Conservation (phyloP, 2,888 invertebrate species). For the Ceramica pisi region DNA sequence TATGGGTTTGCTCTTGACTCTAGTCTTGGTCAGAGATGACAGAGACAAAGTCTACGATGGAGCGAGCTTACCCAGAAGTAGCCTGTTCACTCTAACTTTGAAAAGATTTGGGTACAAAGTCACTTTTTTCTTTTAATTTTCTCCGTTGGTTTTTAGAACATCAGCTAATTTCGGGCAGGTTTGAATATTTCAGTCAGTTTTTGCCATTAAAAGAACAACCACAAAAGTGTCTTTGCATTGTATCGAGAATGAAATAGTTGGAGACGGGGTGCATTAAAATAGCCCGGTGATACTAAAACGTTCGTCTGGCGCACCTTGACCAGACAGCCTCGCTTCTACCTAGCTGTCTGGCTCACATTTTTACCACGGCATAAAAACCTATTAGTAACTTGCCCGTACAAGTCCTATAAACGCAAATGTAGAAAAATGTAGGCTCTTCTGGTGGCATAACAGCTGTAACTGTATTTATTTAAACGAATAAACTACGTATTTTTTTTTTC, state of each 20-base stretch:
- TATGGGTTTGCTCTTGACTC: too few relatives aligned
- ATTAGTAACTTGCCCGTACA: background rate
- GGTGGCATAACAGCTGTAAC: background rate
- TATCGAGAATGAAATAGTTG: background rate
- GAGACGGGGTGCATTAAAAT: conserved; percentile 34
- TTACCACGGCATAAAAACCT: conserved; percentile 1
- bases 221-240: conserved; percentile 1
- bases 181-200: background rate
- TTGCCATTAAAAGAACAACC: conserved; percentile 2
- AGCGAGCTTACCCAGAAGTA: too few relatives aligned
- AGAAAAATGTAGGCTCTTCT: background rate
- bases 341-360: conserved; percentile 8
- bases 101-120: too few relatives aligned
- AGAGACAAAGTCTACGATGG: too few relatives aligned
- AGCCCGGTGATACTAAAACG: conserved; percentile 14
- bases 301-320: conserved; percentile 29
- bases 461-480: too few relatives aligned
- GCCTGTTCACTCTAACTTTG: too few relatives aligned
- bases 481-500: too few relatives aligned
- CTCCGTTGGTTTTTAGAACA: background rate
- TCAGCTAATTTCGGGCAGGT: background rate
- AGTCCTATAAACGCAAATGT: background rate
- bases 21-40: too few relatives aligned
- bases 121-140: background rate
- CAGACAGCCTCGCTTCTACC: conserved; percentile 20